Percentiles rank a stretch among this genome's conserved stretches.
Conservation (phyloP, 2,888 invertebrate species). For the Lasioglossum calceatum region DNA sequence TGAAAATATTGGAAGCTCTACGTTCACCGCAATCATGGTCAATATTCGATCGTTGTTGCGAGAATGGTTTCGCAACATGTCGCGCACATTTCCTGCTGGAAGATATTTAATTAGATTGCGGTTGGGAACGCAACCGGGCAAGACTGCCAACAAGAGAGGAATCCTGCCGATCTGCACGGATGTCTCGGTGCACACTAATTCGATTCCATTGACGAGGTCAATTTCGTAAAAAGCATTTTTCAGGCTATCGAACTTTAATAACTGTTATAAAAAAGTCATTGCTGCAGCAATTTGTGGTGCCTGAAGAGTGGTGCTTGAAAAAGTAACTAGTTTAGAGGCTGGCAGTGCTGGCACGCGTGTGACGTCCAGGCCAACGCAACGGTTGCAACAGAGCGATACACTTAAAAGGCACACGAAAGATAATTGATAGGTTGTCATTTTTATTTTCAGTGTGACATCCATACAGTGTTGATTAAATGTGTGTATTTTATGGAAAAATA, state of each 20-base stretch:
- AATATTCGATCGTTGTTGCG: conserved; percentile 23
- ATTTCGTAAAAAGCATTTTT: conserved; percentile 77
- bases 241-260: conserved; percentile 57
- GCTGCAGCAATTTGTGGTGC: background rate
- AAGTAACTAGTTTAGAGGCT: background rate
- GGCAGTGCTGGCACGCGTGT: background rate
- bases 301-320: background rate
- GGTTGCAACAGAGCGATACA: too few species aligned
- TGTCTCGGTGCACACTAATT: conserved; percentile 71
- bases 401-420: background rate
- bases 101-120: conserved; percentile 62
- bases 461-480: too few species aligned
- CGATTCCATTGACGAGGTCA: conserved; percentile 74
- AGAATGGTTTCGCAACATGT: conserved; percentile 39
- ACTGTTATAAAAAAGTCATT: background rate
- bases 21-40: background rate
- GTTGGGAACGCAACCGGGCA: conserved; percentile 55
- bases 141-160: conserved; percentile 66
- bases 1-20: background rate
- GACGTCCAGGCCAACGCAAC: background rate
- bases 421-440: too few species aligned
- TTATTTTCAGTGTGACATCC: too few species aligned
- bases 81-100: conserved; percentile 51
- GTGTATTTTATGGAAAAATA: too few species aligned
- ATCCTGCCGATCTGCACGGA: conserved; percentile 65